Conservation (phyloP, 2,797 vertebrate genomes). For the Ctenosaura bakeri region DNA sequence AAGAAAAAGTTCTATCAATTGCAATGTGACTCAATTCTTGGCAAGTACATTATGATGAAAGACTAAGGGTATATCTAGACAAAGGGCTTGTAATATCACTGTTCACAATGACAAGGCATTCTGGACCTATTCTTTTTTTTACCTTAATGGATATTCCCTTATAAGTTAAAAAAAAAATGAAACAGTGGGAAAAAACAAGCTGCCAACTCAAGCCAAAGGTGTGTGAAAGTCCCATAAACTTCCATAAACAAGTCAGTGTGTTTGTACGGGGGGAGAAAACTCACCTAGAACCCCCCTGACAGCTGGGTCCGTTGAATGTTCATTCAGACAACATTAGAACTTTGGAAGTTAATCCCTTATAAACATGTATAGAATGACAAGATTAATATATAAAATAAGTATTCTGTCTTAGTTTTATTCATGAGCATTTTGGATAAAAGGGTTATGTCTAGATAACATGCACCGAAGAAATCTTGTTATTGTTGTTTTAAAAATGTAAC, state of each 20-base stretch:
- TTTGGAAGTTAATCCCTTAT: background rate
- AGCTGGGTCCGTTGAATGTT: background rate
- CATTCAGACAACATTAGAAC: background rate
- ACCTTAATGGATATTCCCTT: background rate
- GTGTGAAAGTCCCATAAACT: background rate
- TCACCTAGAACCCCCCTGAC: background rate
- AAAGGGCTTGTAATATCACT: background rate
- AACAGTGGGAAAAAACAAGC: background rate
- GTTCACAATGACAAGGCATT: background rate
- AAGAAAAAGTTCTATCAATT: background rate
- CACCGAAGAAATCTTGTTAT: background rate
- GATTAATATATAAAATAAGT: background rate
- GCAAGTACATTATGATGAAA: background rate
- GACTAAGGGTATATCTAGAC: background rate
- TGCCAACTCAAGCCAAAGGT: background rate
- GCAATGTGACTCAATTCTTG: background rate
- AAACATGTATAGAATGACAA: background rate
- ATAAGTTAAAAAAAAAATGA: background rate
- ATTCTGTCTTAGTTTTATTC: background rate
- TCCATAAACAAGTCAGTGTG: background rate
- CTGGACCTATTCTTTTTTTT: background rate
- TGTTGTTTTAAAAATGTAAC: too few species aligned
- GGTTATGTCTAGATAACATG: background rate
- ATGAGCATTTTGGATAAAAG: conserved; percentile 36
- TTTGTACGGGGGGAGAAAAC: background rate